Base-by-base conservation (phyloP, 2,113 vertebrate genomes). In the Grantiella picta region DNA sequence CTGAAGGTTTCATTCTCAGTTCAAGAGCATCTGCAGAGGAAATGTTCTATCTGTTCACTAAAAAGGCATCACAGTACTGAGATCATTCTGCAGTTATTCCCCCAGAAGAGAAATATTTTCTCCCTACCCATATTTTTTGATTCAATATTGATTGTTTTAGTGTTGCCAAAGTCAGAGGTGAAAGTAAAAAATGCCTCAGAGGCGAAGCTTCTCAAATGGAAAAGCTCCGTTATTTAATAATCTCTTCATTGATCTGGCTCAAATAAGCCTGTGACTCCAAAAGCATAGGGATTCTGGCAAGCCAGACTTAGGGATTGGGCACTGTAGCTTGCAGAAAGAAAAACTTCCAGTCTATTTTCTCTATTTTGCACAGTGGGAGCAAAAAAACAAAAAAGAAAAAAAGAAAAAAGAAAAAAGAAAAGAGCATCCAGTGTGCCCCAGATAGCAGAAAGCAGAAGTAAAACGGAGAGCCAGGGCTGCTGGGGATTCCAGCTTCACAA, bases 221-320 rank as follows among this genome's bases (percentile, higher is more conserved):
- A 82, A 28, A 87, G 29, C 50, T 92, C 54, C 28, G 66, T 92
- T 94, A 85, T 89, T 95, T 57, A 95, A 94, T 86, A 78, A 89
- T 76, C 61, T 82, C 53, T 68, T 78, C 47, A 89, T 66, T 73
- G 84, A 88, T 95, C 77, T 86, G 44, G 38, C 45, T 72, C 19
- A 90, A 73, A 94, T 87, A 49, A 71, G 79, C 25, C 84, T 81
- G 45, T 68, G 68, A 70, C 22, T 89, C 72, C 17, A 5, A 70
- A 92, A 75, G n/a, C 2, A 0, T 0, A 23, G 13, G 49, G 53
- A 63, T 45, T 94, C 38, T 73, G 40, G 68, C 33, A 82, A 79
- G 53, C 42, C 56, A 77, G 61, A 56, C 17, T 28, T 56, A 29
- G 21, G 17, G 28, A 54, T 24, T 1, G 0, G 23, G 52, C 52